A percentile compares a stretch with the other conserved stretches of the same genome.
phyloP scores from a whole-genome alignment of 2,113 vertebrate species.

The Syngnathus scovelli region DNA sequence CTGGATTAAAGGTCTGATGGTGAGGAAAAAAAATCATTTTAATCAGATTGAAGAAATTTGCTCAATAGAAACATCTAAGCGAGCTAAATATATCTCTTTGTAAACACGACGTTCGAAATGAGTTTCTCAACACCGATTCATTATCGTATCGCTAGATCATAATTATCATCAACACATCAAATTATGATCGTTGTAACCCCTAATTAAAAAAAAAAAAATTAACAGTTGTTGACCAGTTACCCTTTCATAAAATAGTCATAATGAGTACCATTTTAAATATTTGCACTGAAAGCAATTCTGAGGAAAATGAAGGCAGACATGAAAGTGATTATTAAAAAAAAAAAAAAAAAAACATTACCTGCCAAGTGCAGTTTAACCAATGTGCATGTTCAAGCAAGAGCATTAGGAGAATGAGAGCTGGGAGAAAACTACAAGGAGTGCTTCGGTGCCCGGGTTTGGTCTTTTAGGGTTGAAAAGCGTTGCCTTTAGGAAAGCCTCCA shows the following conservation, averaged over 20 bases:
- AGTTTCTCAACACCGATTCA: too few relatives aligned
- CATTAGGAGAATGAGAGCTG: conserved; percentile 8
- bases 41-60: too few relatives aligned
- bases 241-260: too few relatives aligned
- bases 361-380: conserved; percentile 38
- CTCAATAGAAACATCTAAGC: too few relatives aligned
- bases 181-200: background rate
- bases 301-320: conserved; percentile 18
- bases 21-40: too few relatives aligned
- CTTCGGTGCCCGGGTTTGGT: conserved; percentile 31
- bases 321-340: conserved; percentile 23
- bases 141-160: too few relatives aligned
- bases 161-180: background rate
- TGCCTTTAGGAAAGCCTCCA: conserved; percentile 69
- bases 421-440: conserved; percentile 16
- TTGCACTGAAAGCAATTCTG: too few relatives aligned
- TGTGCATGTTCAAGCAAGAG: conserved; percentile 38
- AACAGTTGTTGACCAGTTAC: too few relatives aligned
- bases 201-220: too few relatives aligned
- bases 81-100: background rate
- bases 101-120: too few relatives aligned
- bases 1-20: too few relatives aligned
- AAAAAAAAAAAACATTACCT: background rate
- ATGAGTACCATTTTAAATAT: too few relatives aligned
- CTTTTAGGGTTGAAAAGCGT: conserved; percentile 37